Evolutionary conservation across 2,797 vertebrate genomes (phyloP), one percentile per base, ranked within the genome.

Genomic region (Microctenopoma steveboyesi): DNA sequence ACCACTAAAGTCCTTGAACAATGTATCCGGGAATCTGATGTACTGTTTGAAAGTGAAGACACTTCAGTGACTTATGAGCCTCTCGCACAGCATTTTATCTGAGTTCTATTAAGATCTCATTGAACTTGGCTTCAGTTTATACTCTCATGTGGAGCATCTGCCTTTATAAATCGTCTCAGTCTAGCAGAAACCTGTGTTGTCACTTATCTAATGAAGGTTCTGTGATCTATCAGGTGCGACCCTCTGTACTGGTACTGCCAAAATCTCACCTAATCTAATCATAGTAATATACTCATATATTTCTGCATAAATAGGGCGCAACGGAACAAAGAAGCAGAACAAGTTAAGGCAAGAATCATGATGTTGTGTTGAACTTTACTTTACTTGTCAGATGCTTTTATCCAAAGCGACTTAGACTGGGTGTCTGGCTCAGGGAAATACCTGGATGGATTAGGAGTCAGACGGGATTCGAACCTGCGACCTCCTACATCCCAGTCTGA

Each of bases 1-100:
- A 42, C 16, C 30, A 45, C 28, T 52, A 18, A 68, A 56, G 27
- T 30, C 27, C 64, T 64, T 71, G 71, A 78, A 62, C n/a, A 62
- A 46, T 35, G 18, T 18, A 37, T 68, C 37, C 18, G 16, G 35
- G 30, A 51, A 35, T 60, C 40, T 4, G 42, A 57, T 42, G 12
- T 49, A 9, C 46, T 7, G 56, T 46, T 50, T 72, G 50, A 72
- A 72, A 75, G 28, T 42, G 63, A 35, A 30, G 50, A 49, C 15
- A 37, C 30, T n/a, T 16, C 49, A 47, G 27, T 64, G 49, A 45
- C 47, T 61, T 33, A 0, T 4, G 15, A 10, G 39, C 25, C 16
- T 30, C 33, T 30, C 28, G 55, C 15, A 46, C 1, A 40, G n/a
- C 14, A 48, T 0, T 0, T 53, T 16, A 10, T 64, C 12, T 49